Evolutionary conservation across 1,140 invertebrate genomes (phyloP), one percentile per base, ranked within the genome.

Genomic region (Macrotrachela quadricornifera): DNA sequence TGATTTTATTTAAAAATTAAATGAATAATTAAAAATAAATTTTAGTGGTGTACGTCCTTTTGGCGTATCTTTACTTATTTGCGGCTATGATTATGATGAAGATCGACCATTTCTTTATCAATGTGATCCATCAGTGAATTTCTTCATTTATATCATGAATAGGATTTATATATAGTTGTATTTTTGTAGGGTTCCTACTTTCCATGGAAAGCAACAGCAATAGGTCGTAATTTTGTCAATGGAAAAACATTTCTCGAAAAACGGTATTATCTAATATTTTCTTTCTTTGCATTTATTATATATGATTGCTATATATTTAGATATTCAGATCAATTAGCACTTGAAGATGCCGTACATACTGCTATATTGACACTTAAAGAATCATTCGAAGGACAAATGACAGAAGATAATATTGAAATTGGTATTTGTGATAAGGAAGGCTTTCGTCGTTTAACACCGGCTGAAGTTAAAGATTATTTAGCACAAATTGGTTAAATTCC

Each of bases 211-310:
- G 91, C 92, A 1, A 97, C 92, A 45, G 92, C 94, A 0, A 91
- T 99, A 82, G 94, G 94, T n/a, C 97, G 96, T 70, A 97, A 96
- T 68, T 85, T 84, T 61, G 79, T 94, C n/a, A 97, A 94, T 69
- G 91, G 91, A 8, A 97, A 96, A 75, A 94, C 88, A 8, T 99
- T 97, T 70, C 74, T 99, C 42, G 92, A 99, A 67, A 97, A 96
- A 67, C 79, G 91, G 21, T 30, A 30, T 8, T 30, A 30, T 30
- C 2, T 30, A 4, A 4, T 2, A 30, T 30, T 30, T 2, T 30
- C 8, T 30, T 30, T 30, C 21, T 30, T 4, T 30, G 21, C 2
- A 30, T 4, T 4, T 30, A 4, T 30, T 2, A 30, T 30, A 8
- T 30, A 30, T 30, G n/a, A 78, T 86, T 67, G 61, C 56, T 55